A percentile compares a stretch with the other conserved stretches of the same genome.
phyloP scores from a whole-genome alignment of 1,140 invertebrate genomes.

The Meloidogyne exigua region DNA sequence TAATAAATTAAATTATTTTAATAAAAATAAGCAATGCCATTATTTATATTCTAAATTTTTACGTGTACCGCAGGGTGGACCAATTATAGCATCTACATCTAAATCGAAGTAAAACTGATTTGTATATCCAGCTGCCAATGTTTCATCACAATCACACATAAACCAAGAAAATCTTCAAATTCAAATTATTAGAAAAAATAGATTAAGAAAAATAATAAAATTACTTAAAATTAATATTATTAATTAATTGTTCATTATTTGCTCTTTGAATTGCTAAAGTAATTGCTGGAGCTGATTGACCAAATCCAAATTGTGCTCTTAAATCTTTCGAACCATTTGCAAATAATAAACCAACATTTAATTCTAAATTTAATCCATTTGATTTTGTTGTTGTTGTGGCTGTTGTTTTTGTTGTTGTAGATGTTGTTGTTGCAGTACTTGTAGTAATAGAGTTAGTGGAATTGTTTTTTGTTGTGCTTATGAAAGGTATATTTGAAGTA shows the following conservation, averaged over 20 bases:
- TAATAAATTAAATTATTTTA: too few relatives aligned
- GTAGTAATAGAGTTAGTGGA: not conserved
- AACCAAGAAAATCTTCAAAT: conserved; percentile 25
- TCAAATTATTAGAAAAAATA: conserved; percentile 24
- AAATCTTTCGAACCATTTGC: conserved; percentile 22
- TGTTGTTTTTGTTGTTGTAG: not conserved
- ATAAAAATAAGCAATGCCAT: too few relatives aligned
- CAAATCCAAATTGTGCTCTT: conserved; percentile 27
- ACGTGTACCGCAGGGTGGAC: not conserved
- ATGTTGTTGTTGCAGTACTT: not conserved
- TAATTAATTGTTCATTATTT: not conserved
- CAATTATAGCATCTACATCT: conserved; percentile 35
- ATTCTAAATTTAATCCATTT: not conserved
- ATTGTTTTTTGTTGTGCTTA: not conserved
- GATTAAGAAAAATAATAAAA: conserved; percentile 6
- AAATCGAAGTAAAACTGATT: conserved; percentile 32
- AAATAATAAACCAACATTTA: conserved; percentile 31
- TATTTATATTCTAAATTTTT: not conserved
- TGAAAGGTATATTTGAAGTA: not conserved
- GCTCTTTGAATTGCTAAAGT: conserved; percentile 21
- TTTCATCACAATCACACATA: conserved; percentile 41
- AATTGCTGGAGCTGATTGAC: conserved; percentile 36
- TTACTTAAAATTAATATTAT: conserved; percentile 28
- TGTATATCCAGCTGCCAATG: conserved; percentile 34
- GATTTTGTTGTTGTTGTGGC: not conserved